A percentile compares a stretch with the other conserved stretches of the same genome.
Evolutionary conservation across 2,797 vertebrate species (phyloP).

Genomic region (Darevskia mixta): DNA sequence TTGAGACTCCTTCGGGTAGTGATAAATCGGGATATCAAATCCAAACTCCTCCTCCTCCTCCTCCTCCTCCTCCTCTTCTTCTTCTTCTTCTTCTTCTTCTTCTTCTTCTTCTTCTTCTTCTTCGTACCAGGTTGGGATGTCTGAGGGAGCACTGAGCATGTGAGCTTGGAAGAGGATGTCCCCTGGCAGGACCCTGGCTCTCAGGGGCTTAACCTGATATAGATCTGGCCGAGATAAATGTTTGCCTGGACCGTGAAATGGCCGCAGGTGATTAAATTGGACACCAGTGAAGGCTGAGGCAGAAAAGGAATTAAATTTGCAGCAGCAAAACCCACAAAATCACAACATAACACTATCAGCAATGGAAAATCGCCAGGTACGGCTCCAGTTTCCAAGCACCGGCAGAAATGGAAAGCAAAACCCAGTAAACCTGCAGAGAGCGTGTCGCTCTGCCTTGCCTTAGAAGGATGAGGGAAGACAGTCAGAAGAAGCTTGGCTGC

Average conservation of each 20-base stretch:
- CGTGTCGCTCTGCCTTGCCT: not conserved
- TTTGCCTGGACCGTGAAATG: too few species aligned
- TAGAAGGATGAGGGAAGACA: not conserved
- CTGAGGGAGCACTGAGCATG: not conserved
- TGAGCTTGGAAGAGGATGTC: not conserved
- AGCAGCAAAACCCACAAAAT: not conserved
- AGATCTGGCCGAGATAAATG: not conserved
- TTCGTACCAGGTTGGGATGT: not conserved
- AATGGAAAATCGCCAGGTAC: not conserved
- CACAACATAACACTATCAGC: not conserved
- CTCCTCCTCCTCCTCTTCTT: too few species aligned
- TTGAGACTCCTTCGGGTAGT: too few species aligned
- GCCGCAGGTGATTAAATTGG: not conserved
- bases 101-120: too few species aligned
- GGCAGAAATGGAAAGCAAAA: not conserved
- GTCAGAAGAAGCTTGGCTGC: not conserved
- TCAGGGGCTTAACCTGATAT: not conserved
- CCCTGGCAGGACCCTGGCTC: not conserved
- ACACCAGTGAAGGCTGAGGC: not conserved
- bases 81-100: too few species aligned
- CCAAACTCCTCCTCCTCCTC: too few species aligned
- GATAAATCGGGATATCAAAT: too few species aligned
- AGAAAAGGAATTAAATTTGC: too few species aligned
- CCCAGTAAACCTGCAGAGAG: not conserved
- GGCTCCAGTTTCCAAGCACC: too few species aligned